Percentiles rank a stretch among this genome's conserved stretches.
Conservation (phyloP, 2,113 vertebrate species). For the human (Homo sapiens) region GRCh38 chr5:69042501-69043000, state of each 20-base stretch:
- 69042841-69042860: not conserved
- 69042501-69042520: not conserved
- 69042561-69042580: not conserved
- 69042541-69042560: not conserved
- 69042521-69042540: not conserved
- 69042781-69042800: not conserved
- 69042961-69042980: not conserved
- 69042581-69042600: not conserved
- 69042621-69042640: not conserved
- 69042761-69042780: not conserved
- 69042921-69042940: not conserved
- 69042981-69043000: rapidly evolving
- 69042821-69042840: not conserved
- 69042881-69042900: not conserved
- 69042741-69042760: not conserved
- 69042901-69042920: conserved; percentile 14
- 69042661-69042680: not conserved
- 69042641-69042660: not conserved
- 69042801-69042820: not conserved
- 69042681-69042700: not conserved
- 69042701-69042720: not conserved
- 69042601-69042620: not conserved
- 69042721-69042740: not conserved
- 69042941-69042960: not conserved
- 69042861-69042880: not conserved